These are phyloP conservation scores for Dermochelys coriacea DNA, from an alignment of 2,797 vertebrate species.

Conservation along the genomic window DNA sequence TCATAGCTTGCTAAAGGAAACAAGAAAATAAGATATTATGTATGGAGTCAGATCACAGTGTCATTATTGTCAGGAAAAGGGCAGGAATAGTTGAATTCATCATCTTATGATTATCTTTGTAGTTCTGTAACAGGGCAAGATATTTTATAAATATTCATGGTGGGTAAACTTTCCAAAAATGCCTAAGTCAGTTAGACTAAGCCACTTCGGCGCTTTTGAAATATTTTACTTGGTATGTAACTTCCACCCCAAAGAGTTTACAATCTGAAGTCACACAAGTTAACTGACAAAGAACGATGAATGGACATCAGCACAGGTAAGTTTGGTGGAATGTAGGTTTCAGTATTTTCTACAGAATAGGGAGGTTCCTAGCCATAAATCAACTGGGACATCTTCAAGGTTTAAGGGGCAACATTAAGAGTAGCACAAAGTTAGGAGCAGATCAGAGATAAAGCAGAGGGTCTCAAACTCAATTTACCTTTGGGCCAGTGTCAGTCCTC, in stretches of 20 bases:
- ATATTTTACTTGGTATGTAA: not conserved
- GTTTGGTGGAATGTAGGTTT: not conserved
- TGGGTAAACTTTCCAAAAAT: not conserved
- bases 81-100: not conserved
- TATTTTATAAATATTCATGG: not conserved
- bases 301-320: not conserved
- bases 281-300: not conserved
- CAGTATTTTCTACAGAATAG: not conserved
- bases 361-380: not conserved
- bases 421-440: not conserved
- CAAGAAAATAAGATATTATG: not conserved
- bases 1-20: constrained; percentile 84
- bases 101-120: not conserved
- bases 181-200: not conserved
- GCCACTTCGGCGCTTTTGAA: not conserved
- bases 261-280: not conserved
- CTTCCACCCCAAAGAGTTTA: not conserved
- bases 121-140: not conserved
- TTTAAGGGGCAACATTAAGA: not conserved
- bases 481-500: too few relatives aligned
- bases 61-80: not conserved
- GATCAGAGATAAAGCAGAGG: not conserved
- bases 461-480: too few relatives aligned
- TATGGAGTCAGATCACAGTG: not conserved
- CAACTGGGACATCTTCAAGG: not conserved